Conservation (phyloP, 2,113 vertebrate genomes). For the Callospermophilus lateralis region DNA sequence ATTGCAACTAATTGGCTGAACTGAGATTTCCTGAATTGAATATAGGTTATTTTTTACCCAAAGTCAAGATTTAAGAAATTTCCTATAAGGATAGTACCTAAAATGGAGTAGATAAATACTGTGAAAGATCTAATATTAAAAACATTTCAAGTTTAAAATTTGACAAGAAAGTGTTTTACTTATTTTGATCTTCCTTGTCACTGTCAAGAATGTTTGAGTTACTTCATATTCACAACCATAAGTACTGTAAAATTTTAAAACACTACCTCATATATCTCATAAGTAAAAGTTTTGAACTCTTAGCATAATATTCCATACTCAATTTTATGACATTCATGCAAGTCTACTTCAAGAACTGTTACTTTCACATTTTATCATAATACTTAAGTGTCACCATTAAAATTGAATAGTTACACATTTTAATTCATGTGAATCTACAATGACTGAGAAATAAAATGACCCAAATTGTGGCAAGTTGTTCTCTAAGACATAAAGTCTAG, state of each 20-base stretch:
- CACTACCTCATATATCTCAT: not conserved
- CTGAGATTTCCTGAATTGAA: not conserved
- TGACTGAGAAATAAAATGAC: not conserved
- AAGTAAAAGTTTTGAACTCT: not conserved
- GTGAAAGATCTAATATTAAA: conserved; percentile 22
- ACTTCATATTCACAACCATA: conserved; percentile 29
- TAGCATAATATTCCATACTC: not conserved
- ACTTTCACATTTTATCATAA: conserved; percentile 22
- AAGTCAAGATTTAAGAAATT: conserved; percentile 9
- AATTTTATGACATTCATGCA: conserved; percentile 15
- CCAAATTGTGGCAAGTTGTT: not conserved
- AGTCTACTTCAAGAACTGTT: not conserved
- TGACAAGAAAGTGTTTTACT: not conserved
- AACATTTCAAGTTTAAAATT: conserved; percentile 19
- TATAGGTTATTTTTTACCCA: not conserved
- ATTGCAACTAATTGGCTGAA: not conserved
- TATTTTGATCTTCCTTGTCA: conserved; percentile 19
- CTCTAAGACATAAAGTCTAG: not conserved
- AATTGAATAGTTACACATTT: conserved; percentile 31
- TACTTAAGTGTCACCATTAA: not conserved
- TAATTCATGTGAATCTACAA: conserved; percentile 22
- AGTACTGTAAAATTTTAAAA: conserved; percentile 14
- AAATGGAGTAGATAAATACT: not conserved
- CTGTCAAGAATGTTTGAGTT: not conserved
- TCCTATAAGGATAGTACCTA: not conserved